Percentiles rank a stretch among this genome's conserved stretches.
These are phyloP conservation scores for Lampropteryx suffumata DNA, from an alignment of 2,888 invertebrate species.

Conservation along the genomic window DNA sequence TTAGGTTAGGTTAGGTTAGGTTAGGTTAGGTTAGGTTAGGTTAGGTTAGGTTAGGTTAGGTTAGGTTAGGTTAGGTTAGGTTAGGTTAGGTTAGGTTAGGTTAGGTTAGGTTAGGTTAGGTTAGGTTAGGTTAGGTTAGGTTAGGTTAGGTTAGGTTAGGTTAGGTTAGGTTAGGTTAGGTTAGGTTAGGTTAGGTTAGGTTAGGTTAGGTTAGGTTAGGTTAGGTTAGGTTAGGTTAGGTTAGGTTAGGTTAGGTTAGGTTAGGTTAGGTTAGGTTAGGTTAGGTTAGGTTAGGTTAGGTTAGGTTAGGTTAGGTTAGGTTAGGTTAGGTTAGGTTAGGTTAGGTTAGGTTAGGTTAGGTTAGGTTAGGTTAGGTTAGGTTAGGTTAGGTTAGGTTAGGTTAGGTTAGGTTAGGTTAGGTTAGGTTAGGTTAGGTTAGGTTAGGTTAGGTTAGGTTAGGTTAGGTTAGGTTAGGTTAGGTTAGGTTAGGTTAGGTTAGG, in stretches of 20 bases:
- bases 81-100: conserved; percentile 3
- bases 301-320: background rate
- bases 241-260: background rate
- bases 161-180: background rate
- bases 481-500: conserved; percentile 1
- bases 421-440: conserved; percentile 1
- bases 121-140: conserved; percentile 3
- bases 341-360: background rate
- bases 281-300: background rate
- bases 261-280: background rate
- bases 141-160: background rate
- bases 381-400: background rate
- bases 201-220: background rate
- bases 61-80: conserved; percentile 3
- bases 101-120: conserved; percentile 3
- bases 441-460: conserved; percentile 1
- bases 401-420: conserved; percentile 1
- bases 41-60: conserved; percentile 1
- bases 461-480: conserved; percentile 1
- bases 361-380: background rate
- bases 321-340: background rate
- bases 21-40: background rate
- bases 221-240: background rate
- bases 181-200: background rate
- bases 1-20: conserved; percentile 1